Percentiles rank a stretch among this genome's conserved stretches.
These are phyloP conservation scores for Limnodromus scolopaceus DNA, from an alignment of 2,797 vertebrate genomes.

Conservation along the genomic window DNA sequence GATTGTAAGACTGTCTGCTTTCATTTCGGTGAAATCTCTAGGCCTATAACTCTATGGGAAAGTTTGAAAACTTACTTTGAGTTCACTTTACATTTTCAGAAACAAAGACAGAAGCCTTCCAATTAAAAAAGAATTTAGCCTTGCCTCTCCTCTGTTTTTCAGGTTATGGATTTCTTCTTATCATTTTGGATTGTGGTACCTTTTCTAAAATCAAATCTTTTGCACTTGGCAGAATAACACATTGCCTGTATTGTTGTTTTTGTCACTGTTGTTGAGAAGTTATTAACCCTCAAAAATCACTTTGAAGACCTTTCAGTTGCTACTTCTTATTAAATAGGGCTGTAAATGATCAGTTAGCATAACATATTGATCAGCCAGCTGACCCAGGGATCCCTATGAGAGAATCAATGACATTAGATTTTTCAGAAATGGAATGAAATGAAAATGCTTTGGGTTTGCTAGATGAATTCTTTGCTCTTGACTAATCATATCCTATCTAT, in stretches of 20 bases:
- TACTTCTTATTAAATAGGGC: background rate
- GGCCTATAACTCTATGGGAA: background rate
- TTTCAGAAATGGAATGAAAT: background rate
- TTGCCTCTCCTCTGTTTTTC: background rate
- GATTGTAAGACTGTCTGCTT: constrained; percentile 44
- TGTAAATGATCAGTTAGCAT: background rate
- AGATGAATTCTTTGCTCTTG: background rate
- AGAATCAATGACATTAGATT: background rate
- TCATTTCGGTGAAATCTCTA: constrained; percentile 15
- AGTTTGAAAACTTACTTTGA: constrained; percentile 23
- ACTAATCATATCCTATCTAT: background rate
- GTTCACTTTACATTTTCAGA: background rate
- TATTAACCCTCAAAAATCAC: background rate
- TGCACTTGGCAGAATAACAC: background rate
- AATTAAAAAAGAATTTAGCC: background rate
- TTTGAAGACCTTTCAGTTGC: background rate
- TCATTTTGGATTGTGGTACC: background rate
- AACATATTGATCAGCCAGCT: background rate
- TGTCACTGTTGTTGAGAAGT: background rate
- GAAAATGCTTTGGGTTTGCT: background rate
- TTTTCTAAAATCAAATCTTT: background rate
- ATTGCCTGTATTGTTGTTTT: background rate
- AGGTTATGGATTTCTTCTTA: background rate
- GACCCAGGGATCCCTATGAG: background rate
- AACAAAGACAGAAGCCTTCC: background rate